Evolutionary conservation across 2,888 invertebrate genomes (phyloP).

Genomic region (Blomia tropicalis): DNA sequence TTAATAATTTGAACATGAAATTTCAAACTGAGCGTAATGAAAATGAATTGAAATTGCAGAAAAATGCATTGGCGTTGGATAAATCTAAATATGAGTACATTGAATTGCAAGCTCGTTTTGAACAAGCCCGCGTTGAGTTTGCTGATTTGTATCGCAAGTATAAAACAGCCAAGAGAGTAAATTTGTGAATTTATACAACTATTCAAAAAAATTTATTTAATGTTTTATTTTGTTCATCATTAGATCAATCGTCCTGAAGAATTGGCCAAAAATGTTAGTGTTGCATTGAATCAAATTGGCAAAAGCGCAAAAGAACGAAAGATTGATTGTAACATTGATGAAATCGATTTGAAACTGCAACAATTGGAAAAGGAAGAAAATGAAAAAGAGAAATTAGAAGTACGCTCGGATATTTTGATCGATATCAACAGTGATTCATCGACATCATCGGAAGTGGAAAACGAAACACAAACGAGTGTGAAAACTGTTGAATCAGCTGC

Average conservation of each 20-base stretch:
- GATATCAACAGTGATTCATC: constrained; percentile 3
- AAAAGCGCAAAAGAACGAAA: too few relatives aligned
- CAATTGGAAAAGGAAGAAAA: constrained; percentile 13
- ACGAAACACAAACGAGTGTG: constrained; percentile 9
- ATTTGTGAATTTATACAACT: neutral
- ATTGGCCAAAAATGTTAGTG: too few relatives aligned
- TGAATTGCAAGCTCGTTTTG: constrained; percentile 15
- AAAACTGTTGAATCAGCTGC: constrained; percentile 16
- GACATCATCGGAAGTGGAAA: neutral
- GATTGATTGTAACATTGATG: neutral
- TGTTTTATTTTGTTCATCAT: too few relatives aligned
- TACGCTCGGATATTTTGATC: neutral
- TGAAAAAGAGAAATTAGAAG: constrained; percentile 6
- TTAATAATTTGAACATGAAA: neutral
- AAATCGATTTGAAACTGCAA: neutral
- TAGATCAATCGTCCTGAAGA: neutral
- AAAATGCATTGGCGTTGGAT: neutral
- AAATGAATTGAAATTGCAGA: neutral
- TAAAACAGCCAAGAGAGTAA: neutral
- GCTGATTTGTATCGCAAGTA: neutral
- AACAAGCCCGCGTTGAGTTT: constrained; percentile 7
- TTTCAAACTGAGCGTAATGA: neutral
- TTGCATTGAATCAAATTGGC: too few relatives aligned
- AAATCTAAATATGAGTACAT: neutral
- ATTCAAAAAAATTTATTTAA: neutral